Base-by-base conservation (phyloP, 2,113 vertebrate species). In the Siphamia tubifer region DNA sequence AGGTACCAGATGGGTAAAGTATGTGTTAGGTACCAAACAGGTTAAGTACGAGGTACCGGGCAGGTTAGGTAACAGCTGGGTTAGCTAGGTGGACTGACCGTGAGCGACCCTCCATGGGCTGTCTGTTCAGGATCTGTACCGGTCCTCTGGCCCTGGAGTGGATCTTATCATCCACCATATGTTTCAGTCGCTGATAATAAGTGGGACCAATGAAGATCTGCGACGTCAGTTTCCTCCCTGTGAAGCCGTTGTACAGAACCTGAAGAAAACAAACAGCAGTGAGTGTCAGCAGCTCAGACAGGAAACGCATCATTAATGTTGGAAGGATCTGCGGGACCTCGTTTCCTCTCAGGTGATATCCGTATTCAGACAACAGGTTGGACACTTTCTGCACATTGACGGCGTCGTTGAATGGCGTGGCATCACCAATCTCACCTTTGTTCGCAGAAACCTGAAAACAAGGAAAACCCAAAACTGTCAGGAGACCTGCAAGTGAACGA, bases 121-220 rank as follows among this genome's bases (percentile, higher is more conserved):
- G 98, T 21, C 98, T 92, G 73, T 99, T 99, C 19, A 99, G 95
- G 77, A 99, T 99, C 91, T 99, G 97, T 63, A 99, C 97, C 0
- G 98, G 98, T 2, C 98, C 98, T n/a, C 98, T 88, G 31, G 98
- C 98, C 62, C 97, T 92, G 1, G 97, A 99, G 89, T 99, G 98
- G 87, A 99, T 99, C 89, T 99, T 99, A 69, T 99, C 98, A 25
- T 99, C 98, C 65, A 98, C 98, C 98, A 99, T 99, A 71, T 99
- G 97, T 80, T 99, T 99, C 67, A 99, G 84, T 11, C 98, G 94
- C 82, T 99, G 97, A 57, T 99, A 99, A 16, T 99, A 99, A 0
- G 98, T 99, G 3, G 98, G 97, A 1, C 98, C 98, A 28, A 99
- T 94, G 85, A 99, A 99, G 81, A 99, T 99, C 87, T 99, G 98